Evolutionary conservation across 2,113 vertebrate species (phyloP), one percentile per base, ranked within the genome.

Genomic region (Catagonus wagneri): DNA sequence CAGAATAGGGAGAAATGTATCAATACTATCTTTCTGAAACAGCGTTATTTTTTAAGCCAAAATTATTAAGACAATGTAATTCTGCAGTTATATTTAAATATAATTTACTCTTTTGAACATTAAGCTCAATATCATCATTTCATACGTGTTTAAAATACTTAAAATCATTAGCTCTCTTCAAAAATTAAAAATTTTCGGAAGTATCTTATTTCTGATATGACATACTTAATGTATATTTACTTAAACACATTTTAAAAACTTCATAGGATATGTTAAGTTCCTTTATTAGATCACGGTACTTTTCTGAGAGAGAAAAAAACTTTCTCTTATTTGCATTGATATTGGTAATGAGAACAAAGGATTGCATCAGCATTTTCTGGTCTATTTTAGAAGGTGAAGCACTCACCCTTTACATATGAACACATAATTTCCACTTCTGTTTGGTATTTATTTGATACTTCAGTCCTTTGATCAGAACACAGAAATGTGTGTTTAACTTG

Each of bases 401-500:
- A 80, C 7, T 90, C 25, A 50, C 39, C 5, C 25, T 95, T 95
- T 89, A 80, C 66, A 20, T 89, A 29, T 81, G 74, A 89, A 96
- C 44, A 74, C 72, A 94, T 84, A 80, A 96, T 92, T 97, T 93
- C 34, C 23, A 61, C n/a, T 92, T 96, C 94, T 95, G 76, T 96
- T 93, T 96, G 61, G 3, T 81, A 74, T 69, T 95, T 95, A 96
- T 93, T 90, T 95, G 66, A 94, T 90, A 89, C 32, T 94, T 90
- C n/a, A 74, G 23, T 93, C 92, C n/a, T 96, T 97, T 95, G 83
- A 94, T 94, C 88, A 95, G 69, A 95, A 78, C 27, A 83, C 44
- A 97, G 84, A 95, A 95, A 90, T 96, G 15, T 95, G 61, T 96
- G 29, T 83, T 96, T 96, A 96, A 88, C 44, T 94, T 96, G 61